Evolutionary conservation across 2,888 invertebrate species (phyloP).

Genomic region (Lasioglossum calceatum): DNA sequence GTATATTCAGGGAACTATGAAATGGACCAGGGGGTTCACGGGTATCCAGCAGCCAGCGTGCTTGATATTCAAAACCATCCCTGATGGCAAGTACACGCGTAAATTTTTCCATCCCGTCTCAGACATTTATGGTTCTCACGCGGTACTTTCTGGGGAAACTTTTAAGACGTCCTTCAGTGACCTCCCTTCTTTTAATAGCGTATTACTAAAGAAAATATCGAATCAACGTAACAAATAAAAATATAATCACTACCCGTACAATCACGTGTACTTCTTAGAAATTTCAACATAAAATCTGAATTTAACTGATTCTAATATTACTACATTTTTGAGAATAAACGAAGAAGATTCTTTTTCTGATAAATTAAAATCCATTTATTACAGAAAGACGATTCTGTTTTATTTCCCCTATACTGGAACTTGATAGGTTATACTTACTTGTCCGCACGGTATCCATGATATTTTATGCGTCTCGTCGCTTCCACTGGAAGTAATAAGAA

Average conservation of each 20-base stretch:
- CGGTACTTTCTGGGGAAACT: neutral
- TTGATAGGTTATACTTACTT: slow-evolving; percentile 18
- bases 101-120: slow-evolving; percentile 64
- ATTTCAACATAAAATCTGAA: neutral
- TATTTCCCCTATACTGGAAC: neutral
- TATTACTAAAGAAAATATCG: neutral
- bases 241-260: neutral
- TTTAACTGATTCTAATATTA: neutral
- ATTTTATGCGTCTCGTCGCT: slow-evolving; percentile 21
- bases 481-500: slow-evolving; percentile 32
- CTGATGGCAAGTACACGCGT: slow-evolving; percentile 65
- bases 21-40: slow-evolving; percentile 36
- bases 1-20: slow-evolving; percentile 35
- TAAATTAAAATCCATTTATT: slow-evolving; percentile 12
- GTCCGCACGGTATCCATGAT: slow-evolving; percentile 11
- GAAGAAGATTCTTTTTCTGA: neutral
- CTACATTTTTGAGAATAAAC: neutral
- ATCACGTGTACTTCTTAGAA: neutral
- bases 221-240: neutral
- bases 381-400: neutral
- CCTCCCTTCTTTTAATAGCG: neutral
- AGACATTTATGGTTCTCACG: slow-evolving; percentile 41
- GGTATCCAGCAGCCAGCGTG: slow-evolving; percentile 45
- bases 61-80: slow-evolving; percentile 72
- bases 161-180: neutral